A percentile compares a stretch with the other conserved stretches of the same genome.
These are phyloP conservation scores for Micrasema minimum DNA, from an alignment of 1,140 invertebrate species.

Conservation along the genomic window DNA sequence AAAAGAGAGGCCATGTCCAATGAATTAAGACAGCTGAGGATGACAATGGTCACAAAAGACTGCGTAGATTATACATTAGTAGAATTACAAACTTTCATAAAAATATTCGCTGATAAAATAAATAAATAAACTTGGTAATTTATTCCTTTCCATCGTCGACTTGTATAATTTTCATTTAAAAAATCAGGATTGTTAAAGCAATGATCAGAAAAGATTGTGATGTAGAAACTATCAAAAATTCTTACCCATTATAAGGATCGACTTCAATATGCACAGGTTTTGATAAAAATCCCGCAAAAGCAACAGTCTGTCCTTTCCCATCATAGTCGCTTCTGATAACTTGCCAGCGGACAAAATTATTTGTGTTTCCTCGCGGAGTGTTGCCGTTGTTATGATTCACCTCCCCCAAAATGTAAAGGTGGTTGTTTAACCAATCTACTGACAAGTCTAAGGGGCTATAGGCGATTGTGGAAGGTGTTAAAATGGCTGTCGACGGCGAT, in stretches of 20 bases:
- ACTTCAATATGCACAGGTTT: slow-evolving; percentile 84
- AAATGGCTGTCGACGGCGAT: slow-evolving; percentile 63
- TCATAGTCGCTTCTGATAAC: slow-evolving; percentile 80
- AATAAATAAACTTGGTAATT: too few relatives aligned
- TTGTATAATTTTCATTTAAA: too few relatives aligned
- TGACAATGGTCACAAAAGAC: too few relatives aligned
- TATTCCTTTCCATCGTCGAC: too few relatives aligned
- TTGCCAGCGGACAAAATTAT: slow-evolving; percentile 69
- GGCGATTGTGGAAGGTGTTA: slow-evolving; percentile 68
- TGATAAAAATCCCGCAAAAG: slow-evolving; percentile 73
- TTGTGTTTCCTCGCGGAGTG: slow-evolving; percentile 53
- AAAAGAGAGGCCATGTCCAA: too few relatives aligned
- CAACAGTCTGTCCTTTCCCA: slow-evolving; percentile 74
- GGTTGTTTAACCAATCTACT: slow-evolving; percentile 88
- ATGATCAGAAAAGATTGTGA: too few relatives aligned
- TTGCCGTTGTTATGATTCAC: slow-evolving; percentile 65
- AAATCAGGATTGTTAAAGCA: too few relatives aligned
- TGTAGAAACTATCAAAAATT: too few relatives aligned
- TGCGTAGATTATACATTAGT: too few relatives aligned
- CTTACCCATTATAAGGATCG: slow-evolving; percentile 91
- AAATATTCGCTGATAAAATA: too few relatives aligned
- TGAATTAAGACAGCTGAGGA: too few relatives aligned
- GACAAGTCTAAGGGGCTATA: slow-evolving; percentile 75
- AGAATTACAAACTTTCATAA: too few relatives aligned
- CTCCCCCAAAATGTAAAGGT: slow-evolving; percentile 82